Percentiles rank a stretch among this genome's conserved stretches.
Conservation (phyloP, 2,113 vertebrate species). For the Oncorhynchus mykiss region DNA sequence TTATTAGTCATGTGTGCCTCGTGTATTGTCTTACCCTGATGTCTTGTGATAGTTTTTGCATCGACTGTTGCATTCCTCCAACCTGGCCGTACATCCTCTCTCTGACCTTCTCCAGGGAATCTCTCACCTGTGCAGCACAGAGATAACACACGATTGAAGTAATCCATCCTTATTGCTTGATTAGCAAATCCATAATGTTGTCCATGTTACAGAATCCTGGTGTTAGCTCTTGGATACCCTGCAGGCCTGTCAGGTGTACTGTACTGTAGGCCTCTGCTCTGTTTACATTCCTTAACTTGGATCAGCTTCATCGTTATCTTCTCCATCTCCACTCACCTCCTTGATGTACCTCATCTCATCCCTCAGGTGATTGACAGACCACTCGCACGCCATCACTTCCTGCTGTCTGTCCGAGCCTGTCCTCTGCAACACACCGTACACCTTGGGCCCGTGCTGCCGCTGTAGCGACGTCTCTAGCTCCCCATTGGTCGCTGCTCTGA, state of each 20-base stretch:
- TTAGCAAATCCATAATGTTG: background rate
- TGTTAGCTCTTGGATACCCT: background rate
- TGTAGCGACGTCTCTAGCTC: constrained; percentile 67
- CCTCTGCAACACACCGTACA: constrained; percentile 86
- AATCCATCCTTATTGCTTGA: background rate
- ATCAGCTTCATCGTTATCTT: background rate
- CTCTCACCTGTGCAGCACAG: constrained; percentile 80
- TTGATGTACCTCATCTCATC: constrained; percentile 97
- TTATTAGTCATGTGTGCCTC: background rate
- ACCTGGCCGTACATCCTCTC: constrained; percentile 94
- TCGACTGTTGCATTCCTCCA: constrained; percentile 91
- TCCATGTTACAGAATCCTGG: background rate
- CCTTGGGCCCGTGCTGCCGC: constrained; percentile 79
- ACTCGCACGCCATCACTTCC: constrained; percentile 92
- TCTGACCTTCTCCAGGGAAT: constrained; percentile 95
- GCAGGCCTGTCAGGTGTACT: background rate
- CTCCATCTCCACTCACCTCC: constrained; percentile 80
- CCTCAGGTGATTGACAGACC: constrained; percentile 87
- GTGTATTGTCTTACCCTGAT: constrained; percentile 76
- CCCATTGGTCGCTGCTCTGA: constrained; percentile 78
- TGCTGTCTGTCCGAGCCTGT: constrained; percentile 82
- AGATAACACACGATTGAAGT: constrained; percentile 12
- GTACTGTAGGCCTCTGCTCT: background rate
- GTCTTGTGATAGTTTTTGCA: constrained; percentile 87
- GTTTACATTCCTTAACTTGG: background rate